phyloP scores from a whole-genome alignment of 1,140 invertebrate species.

The Diachasmimorpha longicaudata region DNA sequence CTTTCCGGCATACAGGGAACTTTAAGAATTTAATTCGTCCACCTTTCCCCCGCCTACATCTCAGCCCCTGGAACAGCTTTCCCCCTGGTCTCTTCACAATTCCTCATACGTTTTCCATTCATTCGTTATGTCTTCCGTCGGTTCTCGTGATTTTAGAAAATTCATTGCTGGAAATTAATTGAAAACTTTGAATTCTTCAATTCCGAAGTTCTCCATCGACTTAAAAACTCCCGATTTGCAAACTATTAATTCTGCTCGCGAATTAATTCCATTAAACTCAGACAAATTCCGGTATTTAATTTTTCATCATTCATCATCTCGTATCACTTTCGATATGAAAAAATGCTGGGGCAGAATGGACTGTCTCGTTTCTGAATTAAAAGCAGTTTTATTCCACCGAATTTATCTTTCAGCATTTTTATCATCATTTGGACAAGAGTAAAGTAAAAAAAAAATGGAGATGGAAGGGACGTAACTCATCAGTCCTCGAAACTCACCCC shows the following conservation, averaged over 20 bases:
- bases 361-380: no score
- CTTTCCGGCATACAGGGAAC: constrained; percentile 58
- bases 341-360: no score
- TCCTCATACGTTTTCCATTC: constrained; percentile 14
- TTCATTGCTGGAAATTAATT: constrained; percentile 6
- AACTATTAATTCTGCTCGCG: no score
- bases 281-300: no score
- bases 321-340: no score
- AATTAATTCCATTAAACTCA: no score
- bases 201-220: neutral
- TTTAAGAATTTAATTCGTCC: constrained; percentile 65
- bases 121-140: constrained; percentile 5
- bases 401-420: no score
- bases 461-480: neutral
- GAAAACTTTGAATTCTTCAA: neutral
- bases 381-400: no score
- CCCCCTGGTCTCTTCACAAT: constrained; percentile 21
- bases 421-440: no score
- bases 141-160: neutral
- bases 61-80: constrained; percentile 24
- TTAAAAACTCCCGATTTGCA: no score
- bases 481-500: constrained; percentile 8
- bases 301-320: no score
- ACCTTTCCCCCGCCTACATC: constrained; percentile 11
- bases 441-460: no score